phyloP scores from a whole-genome alignment of 2,113 vertebrate genomes.

The Dromaius novaehollandiae region DNA sequence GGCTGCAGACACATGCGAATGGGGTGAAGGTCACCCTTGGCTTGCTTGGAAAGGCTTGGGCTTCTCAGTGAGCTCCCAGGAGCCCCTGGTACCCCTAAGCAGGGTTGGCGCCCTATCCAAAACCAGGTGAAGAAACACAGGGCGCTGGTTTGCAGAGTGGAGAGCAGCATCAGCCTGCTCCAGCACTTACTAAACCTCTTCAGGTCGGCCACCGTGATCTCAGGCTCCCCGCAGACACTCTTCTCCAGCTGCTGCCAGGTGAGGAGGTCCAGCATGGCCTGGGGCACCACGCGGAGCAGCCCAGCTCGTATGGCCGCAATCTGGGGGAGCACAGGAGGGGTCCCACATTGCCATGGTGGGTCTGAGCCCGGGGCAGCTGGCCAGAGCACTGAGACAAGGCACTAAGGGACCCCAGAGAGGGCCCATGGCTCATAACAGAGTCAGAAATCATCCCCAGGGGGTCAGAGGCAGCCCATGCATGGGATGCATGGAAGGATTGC shows the following conservation, averaged over 20 bases:
- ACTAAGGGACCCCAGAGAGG: background rate
- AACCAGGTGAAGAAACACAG: background rate
- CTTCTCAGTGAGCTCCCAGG: rapidly evolving
- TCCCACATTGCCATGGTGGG: rapidly evolving
- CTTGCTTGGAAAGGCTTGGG: background rate
- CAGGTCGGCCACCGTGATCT: slow-evolving; percentile 89
- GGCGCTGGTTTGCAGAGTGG: background rate
- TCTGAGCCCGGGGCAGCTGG: background rate
- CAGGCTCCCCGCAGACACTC: slow-evolving; percentile 91
- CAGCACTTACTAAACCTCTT: slow-evolving; percentile 80
- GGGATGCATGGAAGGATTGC: background rate
- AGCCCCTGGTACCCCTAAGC: background rate
- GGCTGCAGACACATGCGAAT: no score
- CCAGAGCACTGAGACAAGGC: background rate
- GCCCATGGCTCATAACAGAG: background rate
- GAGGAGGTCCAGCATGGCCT: slow-evolving; percentile 92
- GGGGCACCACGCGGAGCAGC: slow-evolving; percentile 91
- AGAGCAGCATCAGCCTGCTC: background rate
- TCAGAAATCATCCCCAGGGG: background rate
- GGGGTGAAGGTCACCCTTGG: background rate
- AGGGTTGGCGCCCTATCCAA: background rate
- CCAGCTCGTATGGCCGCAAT: slow-evolving; percentile 90
- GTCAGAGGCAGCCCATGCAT: background rate
- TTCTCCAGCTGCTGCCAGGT: slow-evolving; percentile 97
- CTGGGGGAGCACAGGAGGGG: slow-evolving; percentile 51